These are phyloP conservation scores for Tetrax tetrax DNA, from an alignment of 2,113 vertebrate genomes.

Conservation along the genomic window DNA sequence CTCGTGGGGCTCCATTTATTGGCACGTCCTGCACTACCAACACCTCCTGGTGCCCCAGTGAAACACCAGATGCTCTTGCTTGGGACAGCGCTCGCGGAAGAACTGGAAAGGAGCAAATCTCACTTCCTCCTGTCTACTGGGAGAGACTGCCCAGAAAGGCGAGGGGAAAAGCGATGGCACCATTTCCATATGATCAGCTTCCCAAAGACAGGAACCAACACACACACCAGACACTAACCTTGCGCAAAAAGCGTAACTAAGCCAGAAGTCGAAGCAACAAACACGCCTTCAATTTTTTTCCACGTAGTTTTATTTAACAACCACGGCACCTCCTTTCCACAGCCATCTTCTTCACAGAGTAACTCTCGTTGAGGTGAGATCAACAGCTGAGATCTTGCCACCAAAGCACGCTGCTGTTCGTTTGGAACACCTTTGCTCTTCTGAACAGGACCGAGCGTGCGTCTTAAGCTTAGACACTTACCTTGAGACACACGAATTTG, in stretches of 20 bases:
- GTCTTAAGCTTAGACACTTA: not conserved
- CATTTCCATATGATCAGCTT: not conserved
- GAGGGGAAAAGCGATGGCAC: not conserved
- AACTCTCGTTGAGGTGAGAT: not conserved
- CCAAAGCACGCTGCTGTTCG: not conserved
- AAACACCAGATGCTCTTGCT: accelerated
- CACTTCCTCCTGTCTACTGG: not conserved
- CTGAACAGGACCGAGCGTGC: not conserved
- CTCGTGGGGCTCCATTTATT: not conserved
- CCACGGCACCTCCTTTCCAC: not conserved
- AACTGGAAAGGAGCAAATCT: not conserved
- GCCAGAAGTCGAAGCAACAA: not conserved
- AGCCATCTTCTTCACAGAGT: not conserved
- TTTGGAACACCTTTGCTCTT: not conserved
- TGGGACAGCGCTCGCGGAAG: accelerated
- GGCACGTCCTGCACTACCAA: not conserved
- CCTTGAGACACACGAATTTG: not conserved
- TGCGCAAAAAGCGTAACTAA: not conserved
- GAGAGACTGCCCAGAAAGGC: not conserved
- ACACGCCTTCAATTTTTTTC: not conserved
- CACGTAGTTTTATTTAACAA: not conserved
- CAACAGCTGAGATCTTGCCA: not conserved
- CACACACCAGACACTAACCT: not conserved
- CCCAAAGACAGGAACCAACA: not conserved
- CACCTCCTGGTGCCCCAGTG: accelerated